These are phyloP conservation scores for Podotricha telesiphe DNA, from an alignment of 2,888 invertebrate species.

Conservation along the genomic window DNA sequence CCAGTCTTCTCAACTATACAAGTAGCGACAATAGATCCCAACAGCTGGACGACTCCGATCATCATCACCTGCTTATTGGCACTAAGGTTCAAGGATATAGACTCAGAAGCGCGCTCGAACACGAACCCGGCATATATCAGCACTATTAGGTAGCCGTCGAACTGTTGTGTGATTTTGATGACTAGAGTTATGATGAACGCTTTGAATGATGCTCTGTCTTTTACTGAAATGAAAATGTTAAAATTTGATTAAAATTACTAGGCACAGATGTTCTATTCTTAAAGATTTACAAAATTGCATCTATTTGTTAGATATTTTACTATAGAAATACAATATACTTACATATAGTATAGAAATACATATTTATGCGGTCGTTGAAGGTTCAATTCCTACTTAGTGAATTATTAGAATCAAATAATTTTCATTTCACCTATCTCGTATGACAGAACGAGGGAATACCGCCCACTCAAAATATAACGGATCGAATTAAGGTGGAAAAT, in stretches of 20 bases:
- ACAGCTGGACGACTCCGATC: constrained; percentile 69
- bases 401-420: no score
- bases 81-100: constrained; percentile 63
- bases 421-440: no score
- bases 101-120: constrained; percentile 68
- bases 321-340: no score
- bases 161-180: constrained; percentile 76
- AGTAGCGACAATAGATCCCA: constrained; percentile 71
- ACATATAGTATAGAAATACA: no score
- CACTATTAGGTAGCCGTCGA: constrained; percentile 76
- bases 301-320: no score
- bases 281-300: background rate
- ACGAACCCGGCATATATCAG: constrained; percentile 75
- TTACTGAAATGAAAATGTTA: constrained; percentile 55
- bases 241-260: background rate
- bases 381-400: no score
- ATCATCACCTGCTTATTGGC: constrained; percentile 76
- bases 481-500: no score
- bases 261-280: background rate
- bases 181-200: constrained; percentile 75
- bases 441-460: no score
- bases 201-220: constrained; percentile 70
- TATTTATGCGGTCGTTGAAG: no score
- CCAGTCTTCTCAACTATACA: constrained; percentile 76
- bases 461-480: no score